A percentile compares a stretch with the other conserved stretches of the same genome.
Conservation (phyloP, 2,797 vertebrate species). For the Emydoidea blandingii region DNA sequence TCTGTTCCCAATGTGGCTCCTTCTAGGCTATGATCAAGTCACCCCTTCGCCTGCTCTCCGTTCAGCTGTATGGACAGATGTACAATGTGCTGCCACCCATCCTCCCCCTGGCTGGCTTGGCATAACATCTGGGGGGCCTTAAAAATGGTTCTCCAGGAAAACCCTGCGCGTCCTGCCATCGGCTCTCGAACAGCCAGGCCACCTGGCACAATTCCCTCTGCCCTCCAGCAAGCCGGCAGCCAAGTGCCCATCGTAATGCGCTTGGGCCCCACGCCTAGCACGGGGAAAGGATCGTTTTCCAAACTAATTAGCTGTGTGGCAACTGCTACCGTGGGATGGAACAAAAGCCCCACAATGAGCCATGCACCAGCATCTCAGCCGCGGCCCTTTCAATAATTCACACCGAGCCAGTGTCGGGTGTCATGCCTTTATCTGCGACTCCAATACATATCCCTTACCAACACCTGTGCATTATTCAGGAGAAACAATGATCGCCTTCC, state of each 20-base stretch:
- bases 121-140: not conserved
- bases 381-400: constrained; percentile 77
- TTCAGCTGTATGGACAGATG: too few species aligned
- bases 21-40: too few species aligned
- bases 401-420: constrained; percentile 57
- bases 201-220: not conserved
- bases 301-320: constrained; percentile 44
- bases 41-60: too few species aligned
- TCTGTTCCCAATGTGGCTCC: too few species aligned
- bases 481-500: not conserved
- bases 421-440: constrained; percentile 36
- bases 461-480: constrained; percentile 66
- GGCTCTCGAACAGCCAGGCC: not conserved
- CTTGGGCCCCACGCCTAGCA: rapidly evolving
- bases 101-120: too few species aligned
- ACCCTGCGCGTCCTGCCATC: not conserved
- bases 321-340: constrained; percentile 2
- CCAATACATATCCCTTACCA: not conserved
- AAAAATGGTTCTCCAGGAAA: not conserved
- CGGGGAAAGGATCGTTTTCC: constrained; percentile 26
- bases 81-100: too few species aligned
- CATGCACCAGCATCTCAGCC: not conserved
- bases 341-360: constrained; percentile 40
- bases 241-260: not conserved
- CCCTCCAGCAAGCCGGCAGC: not conserved